phyloP scores from a whole-genome alignment of 37 sponge, comb jelly and placozoan species.

The Agelas oroides region DNA sequence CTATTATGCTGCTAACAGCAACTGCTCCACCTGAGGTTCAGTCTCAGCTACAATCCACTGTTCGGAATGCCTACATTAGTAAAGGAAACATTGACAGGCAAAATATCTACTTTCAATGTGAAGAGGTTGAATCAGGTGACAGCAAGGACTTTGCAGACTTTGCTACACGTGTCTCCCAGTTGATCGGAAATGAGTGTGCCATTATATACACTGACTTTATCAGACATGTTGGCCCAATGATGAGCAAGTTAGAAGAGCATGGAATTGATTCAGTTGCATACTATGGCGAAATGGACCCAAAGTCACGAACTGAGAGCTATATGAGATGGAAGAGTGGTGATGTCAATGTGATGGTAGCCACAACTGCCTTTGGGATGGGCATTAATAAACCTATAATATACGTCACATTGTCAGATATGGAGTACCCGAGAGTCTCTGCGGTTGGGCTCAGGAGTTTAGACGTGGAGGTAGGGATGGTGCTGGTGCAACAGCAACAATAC shows the following conservation, averaged over 20 bases:
- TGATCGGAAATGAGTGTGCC: neutral
- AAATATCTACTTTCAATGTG: too few relatives aligned
- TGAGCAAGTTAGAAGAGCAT: neutral
- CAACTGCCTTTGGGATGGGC: too few relatives aligned
- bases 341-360: too few relatives aligned
- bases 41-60: neutral
- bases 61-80: neutral
- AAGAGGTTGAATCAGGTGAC: neutral
- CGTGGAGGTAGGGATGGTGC: neutral
- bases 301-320: slow-evolving; percentile 18
- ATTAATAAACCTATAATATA: too few relatives aligned
- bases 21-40: too few relatives aligned
- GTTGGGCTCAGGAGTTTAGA: slow-evolving; percentile 17
- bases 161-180: neutral
- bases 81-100: slow-evolving; percentile 9
- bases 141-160: neutral
- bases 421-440: too few relatives aligned
- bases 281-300: slow-evolving; percentile 45
- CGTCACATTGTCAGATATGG: too few relatives aligned
- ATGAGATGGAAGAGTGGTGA: too few relatives aligned
- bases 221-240: slow-evolving; percentile 21
- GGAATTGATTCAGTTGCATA: slow-evolving; percentile 23
- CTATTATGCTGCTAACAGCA: slow-evolving; percentile 13
- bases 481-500: neutral
- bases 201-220: slow-evolving; percentile 47